phyloP scores from a whole-genome alignment of 2,888 invertebrate species.

The Sipha maydis region DNA sequence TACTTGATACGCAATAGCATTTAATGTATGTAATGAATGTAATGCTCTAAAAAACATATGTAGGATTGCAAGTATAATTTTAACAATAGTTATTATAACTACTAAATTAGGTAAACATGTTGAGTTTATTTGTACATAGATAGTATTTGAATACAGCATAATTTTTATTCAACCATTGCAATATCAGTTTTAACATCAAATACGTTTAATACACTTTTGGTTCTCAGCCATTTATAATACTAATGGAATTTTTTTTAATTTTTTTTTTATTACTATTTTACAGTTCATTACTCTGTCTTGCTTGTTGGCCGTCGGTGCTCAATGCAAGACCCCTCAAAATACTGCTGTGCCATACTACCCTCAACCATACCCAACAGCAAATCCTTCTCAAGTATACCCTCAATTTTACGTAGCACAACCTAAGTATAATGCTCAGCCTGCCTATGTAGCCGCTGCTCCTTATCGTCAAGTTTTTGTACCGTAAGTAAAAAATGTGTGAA shows the following conservation, averaged over 20 bases:
- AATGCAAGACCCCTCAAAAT: not conserved
- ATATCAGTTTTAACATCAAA: not conserved
- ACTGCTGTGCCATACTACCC: constrained; percentile 41
- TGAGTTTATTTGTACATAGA: not conserved
- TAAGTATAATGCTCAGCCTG: constrained; percentile 38
- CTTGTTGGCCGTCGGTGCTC: constrained; percentile 35
- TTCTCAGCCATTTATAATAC: not conserved
- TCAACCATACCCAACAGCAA: constrained; percentile 29
- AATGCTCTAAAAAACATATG: not conserved
- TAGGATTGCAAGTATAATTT: not conserved
- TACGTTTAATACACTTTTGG: not conserved
- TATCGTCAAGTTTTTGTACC: constrained; percentile 41
- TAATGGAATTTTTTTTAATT: not conserved
- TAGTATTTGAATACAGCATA: not conserved
- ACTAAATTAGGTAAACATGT: not conserved
- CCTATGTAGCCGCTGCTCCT: constrained; percentile 1
- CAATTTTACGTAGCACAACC: constrained; percentile 35
- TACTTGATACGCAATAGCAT: not conserved
- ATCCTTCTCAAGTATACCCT: not conserved
- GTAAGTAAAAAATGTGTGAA: constrained; percentile 26
- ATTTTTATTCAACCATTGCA: not conserved
- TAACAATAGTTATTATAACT: not conserved
- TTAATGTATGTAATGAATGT: no score
- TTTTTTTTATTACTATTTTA: constrained; percentile 12
- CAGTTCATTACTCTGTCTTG: constrained; percentile 40